Conservation (phyloP, 1,140 invertebrate species). For the Tetragnatha versicolor region DNA sequence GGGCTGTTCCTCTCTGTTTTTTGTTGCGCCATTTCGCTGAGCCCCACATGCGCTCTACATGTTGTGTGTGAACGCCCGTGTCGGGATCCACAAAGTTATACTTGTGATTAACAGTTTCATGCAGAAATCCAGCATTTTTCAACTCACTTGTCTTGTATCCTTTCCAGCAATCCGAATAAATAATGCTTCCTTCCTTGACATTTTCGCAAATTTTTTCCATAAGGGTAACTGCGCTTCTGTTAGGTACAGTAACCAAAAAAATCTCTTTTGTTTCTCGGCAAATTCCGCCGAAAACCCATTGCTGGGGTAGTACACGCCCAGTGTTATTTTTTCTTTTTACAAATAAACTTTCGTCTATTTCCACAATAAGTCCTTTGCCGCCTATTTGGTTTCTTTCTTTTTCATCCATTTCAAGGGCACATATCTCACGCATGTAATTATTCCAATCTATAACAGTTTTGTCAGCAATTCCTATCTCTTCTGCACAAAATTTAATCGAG, state of each 20-base stretch:
- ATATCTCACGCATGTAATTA: too few relatives aligned
- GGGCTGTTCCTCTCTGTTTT: background rate
- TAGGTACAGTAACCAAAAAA: conserved; percentile 43
- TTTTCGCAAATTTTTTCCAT: conserved; percentile 6
- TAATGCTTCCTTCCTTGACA: conserved; percentile 9
- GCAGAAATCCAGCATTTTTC: background rate
- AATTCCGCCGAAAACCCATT: conserved; percentile 52
- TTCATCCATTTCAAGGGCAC: too few relatives aligned
- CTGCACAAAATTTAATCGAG: too few relatives aligned
- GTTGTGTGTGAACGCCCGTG: conserved; percentile 2
- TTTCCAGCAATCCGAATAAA: conserved; percentile 38
- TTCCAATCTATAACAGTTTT: too few relatives aligned
- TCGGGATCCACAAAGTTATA: too few relatives aligned
- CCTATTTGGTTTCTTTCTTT: background rate
- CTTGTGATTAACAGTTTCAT: too few relatives aligned
- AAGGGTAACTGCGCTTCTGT: conserved; percentile 6
- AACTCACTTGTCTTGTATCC: conserved; percentile 16
- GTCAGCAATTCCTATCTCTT: too few relatives aligned
- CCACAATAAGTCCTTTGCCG: background rate
- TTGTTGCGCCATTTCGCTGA: conserved; percentile 32
- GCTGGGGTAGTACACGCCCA: conserved; percentile 33
- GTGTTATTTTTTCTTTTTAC: conserved; percentile 40
- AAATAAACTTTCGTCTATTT: conserved; percentile 32
- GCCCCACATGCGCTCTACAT: conserved; percentile 32
- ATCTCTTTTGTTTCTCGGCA: conserved; percentile 38